Conservation (phyloP, 2,113 vertebrate species). For the Epinephelus cyanopodus region DNA sequence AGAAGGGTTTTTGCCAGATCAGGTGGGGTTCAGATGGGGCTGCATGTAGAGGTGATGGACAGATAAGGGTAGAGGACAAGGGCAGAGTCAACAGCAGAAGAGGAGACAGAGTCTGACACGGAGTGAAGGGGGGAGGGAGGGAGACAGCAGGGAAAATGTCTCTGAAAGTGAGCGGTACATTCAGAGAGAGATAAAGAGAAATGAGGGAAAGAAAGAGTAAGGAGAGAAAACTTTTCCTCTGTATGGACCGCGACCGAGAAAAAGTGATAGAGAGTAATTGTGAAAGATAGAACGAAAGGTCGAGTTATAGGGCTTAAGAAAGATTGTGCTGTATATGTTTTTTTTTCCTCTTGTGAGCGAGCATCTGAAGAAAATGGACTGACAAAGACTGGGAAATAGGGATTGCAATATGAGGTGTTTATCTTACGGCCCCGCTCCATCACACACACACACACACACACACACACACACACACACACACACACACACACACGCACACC, state of each 20-base stretch:
- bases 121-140: background rate
- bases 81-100: slow-evolving; percentile 10
- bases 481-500: background rate
- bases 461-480: background rate
- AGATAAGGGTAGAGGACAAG: slow-evolving; percentile 39
- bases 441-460: slow-evolving; percentile 10
- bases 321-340: background rate
- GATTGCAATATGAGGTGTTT: slow-evolving; percentile 56
- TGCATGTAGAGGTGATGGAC: slow-evolving; percentile 32
- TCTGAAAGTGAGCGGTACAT: slow-evolving; percentile 16
- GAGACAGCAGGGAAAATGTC: background rate
- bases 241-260: slow-evolving; percentile 27
- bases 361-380: slow-evolving; percentile 50
- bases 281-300: slow-evolving; percentile 27
- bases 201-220: background rate
- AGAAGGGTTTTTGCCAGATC: slow-evolving; percentile 7
- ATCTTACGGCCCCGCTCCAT: slow-evolving; percentile 34
- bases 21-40: background rate
- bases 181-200: slow-evolving; percentile 12
- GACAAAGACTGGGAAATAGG: slow-evolving; percentile 49
- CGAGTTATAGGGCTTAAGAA: slow-evolving; percentile 33
- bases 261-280: slow-evolving; percentile 24
- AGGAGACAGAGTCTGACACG: slow-evolving; percentile 27
- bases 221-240: slow-evolving; percentile 12
- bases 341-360: slow-evolving; percentile 9